These are phyloP conservation scores for Scarus forsteni DNA, from an alignment of 2,797 vertebrate genomes.

Conservation along the genomic window DNA sequence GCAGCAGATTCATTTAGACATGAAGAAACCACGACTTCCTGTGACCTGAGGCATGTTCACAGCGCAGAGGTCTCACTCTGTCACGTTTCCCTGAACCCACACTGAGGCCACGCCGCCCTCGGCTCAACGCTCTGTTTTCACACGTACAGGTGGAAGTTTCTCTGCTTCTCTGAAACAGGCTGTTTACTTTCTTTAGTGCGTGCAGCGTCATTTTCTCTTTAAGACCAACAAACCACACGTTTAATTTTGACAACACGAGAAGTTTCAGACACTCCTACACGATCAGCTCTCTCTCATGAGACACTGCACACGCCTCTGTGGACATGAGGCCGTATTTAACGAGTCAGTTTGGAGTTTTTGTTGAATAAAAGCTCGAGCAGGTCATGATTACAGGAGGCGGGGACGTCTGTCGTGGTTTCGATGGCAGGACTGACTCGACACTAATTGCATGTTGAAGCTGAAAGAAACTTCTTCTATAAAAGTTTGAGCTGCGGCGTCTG, in stretches of 20 bases:
- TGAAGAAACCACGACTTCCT: constrained; percentile 44
- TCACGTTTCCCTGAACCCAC: constrained; percentile 14
- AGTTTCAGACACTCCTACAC: not conserved
- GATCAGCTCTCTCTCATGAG: not conserved
- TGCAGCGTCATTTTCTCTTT: not conserved
- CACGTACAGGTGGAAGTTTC: not conserved
- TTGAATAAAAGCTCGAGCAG: not conserved
- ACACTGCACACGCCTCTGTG: not conserved
- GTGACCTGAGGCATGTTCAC: constrained; percentile 27
- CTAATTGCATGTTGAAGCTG: constrained; percentile 15
- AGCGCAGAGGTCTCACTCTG: constrained; percentile 23
- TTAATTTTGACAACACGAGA: not conserved
- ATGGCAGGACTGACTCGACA: constrained; percentile 9
- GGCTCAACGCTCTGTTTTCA: not conserved
- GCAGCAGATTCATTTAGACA: constrained; percentile 47
- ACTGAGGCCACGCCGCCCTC: not conserved
- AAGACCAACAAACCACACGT: not conserved
- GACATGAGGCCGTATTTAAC: not conserved
- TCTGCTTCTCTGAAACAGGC: not conserved
- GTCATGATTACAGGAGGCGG: constrained; percentile 5
- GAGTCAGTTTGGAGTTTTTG: not conserved
- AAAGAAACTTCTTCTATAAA: not conserved
- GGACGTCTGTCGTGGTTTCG: not conserved
- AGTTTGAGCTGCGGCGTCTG: not conserved
- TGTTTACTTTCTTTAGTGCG: not conserved